Evolutionary conservation across 2,888 invertebrate genomes (phyloP), one percentile per base, ranked within the genome.

Genomic region (Acrobasis repandana): DNA sequence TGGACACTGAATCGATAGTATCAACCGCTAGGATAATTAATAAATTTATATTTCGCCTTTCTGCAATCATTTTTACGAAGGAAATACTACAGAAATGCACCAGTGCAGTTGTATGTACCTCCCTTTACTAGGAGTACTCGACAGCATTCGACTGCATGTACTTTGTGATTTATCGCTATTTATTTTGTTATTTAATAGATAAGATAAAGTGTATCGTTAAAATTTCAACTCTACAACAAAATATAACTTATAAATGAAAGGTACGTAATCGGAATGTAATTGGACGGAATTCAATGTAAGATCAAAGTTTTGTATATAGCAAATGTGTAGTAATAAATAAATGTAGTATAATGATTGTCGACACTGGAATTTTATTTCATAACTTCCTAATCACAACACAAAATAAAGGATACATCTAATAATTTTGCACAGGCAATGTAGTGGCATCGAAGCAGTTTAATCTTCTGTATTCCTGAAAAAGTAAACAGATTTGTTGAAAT

Each of bases 21-120:
- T 69, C 69, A 69, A 65, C 65, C 69, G 67, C 73, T 86, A 82
- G 75, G 65, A 80, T 82, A 81, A 79, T 75, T 76, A 70, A 71
- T 75, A 82, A 78, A 77, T 74, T 74, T 75, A 68, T 76, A 82
- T 79, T 79, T 75, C 70, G 80, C 79, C 77, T 85, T 88, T 89
- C 86, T 89, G 83, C 88, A 90, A 90, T 90, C 89, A 90, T 88
- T 89, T 89, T 86, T 84, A 86, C 77, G 79, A 75, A 75, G 71
- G 67, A 83, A 85, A 82, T 87, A 85, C 82, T 85, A 85, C 82
- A 81, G 82, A 84, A 84, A 82, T 77, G 84, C 80, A 78, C 68
- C 64, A 62, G 73, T 79, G 73, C 74, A 75, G 83, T 82, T 74
- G 74, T 67, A 64, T 74, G 65, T 62, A 67, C 67, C 38, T 52